Evolutionary conservation across 2,888 invertebrate species (phyloP).

Genomic region (Agriopis leucophaearia): DNA sequence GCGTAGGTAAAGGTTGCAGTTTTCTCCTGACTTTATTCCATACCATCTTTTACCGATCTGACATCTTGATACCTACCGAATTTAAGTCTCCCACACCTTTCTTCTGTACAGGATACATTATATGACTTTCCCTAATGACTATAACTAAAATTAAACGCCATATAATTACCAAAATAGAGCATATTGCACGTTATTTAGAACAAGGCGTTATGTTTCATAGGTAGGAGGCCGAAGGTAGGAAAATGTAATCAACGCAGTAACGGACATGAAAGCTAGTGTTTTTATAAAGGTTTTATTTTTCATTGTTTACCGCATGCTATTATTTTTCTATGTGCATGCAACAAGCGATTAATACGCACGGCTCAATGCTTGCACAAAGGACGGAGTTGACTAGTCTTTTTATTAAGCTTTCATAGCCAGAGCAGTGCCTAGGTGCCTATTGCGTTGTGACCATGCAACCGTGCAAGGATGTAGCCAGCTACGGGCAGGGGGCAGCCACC

Average conservation of each 20-base stretch:
- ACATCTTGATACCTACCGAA: too few species aligned
- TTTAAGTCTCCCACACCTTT: neutral
- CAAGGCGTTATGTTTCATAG: constrained; percentile 23
- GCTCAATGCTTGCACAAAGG: constrained; percentile 74
- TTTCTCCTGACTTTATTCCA: neutral
- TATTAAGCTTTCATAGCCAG: constrained; percentile 53
- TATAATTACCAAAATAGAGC: constrained; percentile 22
- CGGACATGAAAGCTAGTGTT: constrained; percentile 19
- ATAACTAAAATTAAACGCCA: constrained; percentile 19
- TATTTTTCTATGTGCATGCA: constrained; percentile 61
- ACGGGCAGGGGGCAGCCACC: too few species aligned
- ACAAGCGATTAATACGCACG: constrained; percentile 69
- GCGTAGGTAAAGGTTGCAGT: neutral
- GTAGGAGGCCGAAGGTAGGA: constrained; percentile 12
- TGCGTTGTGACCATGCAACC: constrained; percentile 63
- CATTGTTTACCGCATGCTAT: constrained; percentile 38
- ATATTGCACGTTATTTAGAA: constrained; percentile 22
- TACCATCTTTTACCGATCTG: too few species aligned
- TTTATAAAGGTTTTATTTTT: constrained; percentile 15
- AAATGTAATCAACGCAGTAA: constrained; percentile 30
- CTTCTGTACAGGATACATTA: neutral
- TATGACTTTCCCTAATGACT: constrained; percentile 26
- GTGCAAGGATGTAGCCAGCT: constrained; percentile 31
- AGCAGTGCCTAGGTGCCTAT: constrained; percentile 31
- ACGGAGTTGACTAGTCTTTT: constrained; percentile 60